phyloP scores from a whole-genome alignment of 2,888 invertebrate species.

The Orchestes rusci region DNA sequence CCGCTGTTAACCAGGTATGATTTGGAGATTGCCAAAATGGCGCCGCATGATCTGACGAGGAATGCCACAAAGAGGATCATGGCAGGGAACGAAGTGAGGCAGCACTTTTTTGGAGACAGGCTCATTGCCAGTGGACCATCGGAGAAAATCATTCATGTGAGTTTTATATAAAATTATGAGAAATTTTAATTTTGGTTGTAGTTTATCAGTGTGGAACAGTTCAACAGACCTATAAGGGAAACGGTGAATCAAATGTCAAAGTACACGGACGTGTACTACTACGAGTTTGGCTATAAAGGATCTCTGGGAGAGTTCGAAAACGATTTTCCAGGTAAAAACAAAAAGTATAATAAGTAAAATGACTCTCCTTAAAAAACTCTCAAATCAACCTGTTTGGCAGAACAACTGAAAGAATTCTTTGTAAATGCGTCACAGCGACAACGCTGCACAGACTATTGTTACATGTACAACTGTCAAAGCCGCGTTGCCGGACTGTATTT shows the following conservation, averaged over 20 bases:
- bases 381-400: too few relatives aligned
- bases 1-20: slow-evolving; percentile 25
- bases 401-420: too few relatives aligned
- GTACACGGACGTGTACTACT: slow-evolving; percentile 30
- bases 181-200: slow-evolving; percentile 30
- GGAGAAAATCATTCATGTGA: slow-evolving; percentile 15
- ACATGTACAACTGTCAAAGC: too few relatives aligned
- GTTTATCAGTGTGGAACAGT: slow-evolving; percentile 44
- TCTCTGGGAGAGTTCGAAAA: slow-evolving; percentile 21
- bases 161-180: neutral
- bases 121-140: slow-evolving; percentile 17
- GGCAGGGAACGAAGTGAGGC: slow-evolving; percentile 24
- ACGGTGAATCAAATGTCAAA: slow-evolving; percentile 45
- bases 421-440: too few relatives aligned
- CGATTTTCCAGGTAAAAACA: slow-evolving; percentile 23
- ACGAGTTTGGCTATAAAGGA: slow-evolving; percentile 32
- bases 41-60: slow-evolving; percentile 27
- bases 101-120: slow-evolving; percentile 24
- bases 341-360: neutral
- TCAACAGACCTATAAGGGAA: slow-evolving; percentile 41
- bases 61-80: slow-evolving; percentile 12
- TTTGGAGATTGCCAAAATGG: slow-evolving; percentile 19
- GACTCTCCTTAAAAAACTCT: neutral
- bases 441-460: too few relatives aligned
- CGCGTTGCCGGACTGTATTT: too few relatives aligned